phyloP scores from a whole-genome alignment of 2,113 vertebrate species.

The Edolisoma coerulescens region DNA sequence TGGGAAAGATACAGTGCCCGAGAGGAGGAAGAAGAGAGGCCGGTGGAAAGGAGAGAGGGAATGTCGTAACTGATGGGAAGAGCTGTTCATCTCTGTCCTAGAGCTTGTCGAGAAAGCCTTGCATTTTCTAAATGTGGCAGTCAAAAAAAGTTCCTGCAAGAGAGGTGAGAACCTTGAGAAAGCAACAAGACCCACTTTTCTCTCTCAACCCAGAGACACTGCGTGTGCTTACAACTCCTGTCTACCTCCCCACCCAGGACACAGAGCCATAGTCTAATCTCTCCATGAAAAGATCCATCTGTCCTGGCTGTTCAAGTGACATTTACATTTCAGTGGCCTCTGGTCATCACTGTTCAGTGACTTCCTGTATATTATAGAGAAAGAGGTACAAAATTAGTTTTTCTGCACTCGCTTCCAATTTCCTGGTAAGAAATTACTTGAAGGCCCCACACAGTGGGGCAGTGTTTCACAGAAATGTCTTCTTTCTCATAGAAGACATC shows the following conservation, averaged over 20 bases:
- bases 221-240: background rate
- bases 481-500: background rate
- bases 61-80: background rate
- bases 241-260: background rate
- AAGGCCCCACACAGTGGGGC: background rate
- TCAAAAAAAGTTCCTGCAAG: background rate
- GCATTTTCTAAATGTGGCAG: background rate
- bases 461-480: background rate
- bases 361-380: background rate
- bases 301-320: background rate
- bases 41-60: background rate
- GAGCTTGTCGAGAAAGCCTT: background rate
- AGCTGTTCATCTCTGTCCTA: background rate
- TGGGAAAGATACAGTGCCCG: background rate
- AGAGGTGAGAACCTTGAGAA: background rate
- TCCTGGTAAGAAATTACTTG: background rate
- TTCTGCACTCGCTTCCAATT: background rate
- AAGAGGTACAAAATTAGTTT: background rate
- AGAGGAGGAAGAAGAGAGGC: background rate
- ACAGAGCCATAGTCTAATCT: background rate
- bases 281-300: background rate
- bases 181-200: background rate
- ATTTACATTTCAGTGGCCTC: conserved; percentile 9
- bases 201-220: background rate
- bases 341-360: background rate